phyloP scores from a whole-genome alignment of 35 echinoderm and acorn worm species.

The Heliocidaris erythrogramma region DNA sequence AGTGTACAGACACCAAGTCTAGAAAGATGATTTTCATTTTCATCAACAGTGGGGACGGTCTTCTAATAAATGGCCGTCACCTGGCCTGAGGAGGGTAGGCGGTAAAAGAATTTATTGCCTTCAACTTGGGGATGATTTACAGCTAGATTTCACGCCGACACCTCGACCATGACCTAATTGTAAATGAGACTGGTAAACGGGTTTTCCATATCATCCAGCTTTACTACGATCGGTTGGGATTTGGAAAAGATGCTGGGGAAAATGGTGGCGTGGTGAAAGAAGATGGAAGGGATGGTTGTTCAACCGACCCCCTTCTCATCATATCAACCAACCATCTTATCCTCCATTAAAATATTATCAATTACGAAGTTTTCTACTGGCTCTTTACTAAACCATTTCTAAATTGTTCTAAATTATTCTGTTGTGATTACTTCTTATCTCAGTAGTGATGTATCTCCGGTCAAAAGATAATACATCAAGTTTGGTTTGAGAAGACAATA shows the following conservation, averaged over 20 bases:
- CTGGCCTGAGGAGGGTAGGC: not conserved
- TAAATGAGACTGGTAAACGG: constrained; percentile 17
- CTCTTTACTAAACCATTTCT: too few relatives aligned
- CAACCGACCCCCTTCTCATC: not conserved
- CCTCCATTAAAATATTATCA: too few relatives aligned
- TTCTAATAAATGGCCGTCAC: constrained; percentile 24
- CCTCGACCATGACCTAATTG: constrained; percentile 15
- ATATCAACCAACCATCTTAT: not conserved
- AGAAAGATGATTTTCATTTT: not conserved
- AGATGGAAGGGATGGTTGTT: not conserved
- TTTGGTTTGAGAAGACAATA: too few relatives aligned
- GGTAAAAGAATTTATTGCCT: constrained; percentile 17
- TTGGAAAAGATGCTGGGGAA: not conserved
- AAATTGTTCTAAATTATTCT: too few relatives aligned
- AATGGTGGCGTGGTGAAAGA: constrained; percentile 1
- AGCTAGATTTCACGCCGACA: constrained; percentile 20
- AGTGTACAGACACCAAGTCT: not conserved
- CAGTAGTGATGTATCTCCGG: too few relatives aligned
- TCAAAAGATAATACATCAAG: too few relatives aligned
- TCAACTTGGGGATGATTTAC: constrained; percentile 39
- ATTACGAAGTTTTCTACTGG: too few relatives aligned
- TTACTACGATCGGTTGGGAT: not conserved
- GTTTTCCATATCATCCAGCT: constrained; percentile 15
- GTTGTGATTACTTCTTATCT: too few relatives aligned
- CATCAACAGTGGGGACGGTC: not conserved